Conservation (phyloP, 2,113 vertebrate species). For the Actenoides lindsayi region DNA sequence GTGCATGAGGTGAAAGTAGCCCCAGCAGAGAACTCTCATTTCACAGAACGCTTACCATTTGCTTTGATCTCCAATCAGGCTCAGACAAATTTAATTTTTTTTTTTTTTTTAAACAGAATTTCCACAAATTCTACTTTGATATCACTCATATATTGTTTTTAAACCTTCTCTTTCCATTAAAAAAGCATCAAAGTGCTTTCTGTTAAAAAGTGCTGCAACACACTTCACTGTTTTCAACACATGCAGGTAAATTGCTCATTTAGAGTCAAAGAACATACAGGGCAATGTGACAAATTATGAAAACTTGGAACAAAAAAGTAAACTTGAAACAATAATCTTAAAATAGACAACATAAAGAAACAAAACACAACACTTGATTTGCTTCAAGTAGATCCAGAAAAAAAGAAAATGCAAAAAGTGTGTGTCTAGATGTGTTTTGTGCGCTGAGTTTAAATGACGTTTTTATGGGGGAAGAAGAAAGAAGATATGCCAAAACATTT, state of each 20-base stretch:
- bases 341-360: slow-evolving; percentile 11
- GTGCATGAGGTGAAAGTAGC: not conserved
- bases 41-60: fast-evolving
- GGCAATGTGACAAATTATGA: not conserved
- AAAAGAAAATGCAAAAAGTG: not conserved
- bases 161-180: slow-evolving; percentile 11
- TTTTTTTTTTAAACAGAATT: not conserved
- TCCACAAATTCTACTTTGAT: not conserved
- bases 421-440: not conserved
- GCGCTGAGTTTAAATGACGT: not conserved
- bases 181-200: slow-evolving; percentile 42
- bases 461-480: not conserved
- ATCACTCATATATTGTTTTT: not conserved
- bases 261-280: not conserved
- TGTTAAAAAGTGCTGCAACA: not conserved
- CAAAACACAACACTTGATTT: not conserved
- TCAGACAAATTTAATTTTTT: not conserved
- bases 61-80: not conserved
- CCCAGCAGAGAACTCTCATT: not conserved
- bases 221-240: not conserved
- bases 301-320: not conserved
- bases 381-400: not conserved
- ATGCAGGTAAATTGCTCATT: not conserved
- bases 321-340: slow-evolving; percentile 33
- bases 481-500: not conserved